phyloP scores from a whole-genome alignment of 2,888 invertebrate genomes.

The Acleris sparsana region DNA sequence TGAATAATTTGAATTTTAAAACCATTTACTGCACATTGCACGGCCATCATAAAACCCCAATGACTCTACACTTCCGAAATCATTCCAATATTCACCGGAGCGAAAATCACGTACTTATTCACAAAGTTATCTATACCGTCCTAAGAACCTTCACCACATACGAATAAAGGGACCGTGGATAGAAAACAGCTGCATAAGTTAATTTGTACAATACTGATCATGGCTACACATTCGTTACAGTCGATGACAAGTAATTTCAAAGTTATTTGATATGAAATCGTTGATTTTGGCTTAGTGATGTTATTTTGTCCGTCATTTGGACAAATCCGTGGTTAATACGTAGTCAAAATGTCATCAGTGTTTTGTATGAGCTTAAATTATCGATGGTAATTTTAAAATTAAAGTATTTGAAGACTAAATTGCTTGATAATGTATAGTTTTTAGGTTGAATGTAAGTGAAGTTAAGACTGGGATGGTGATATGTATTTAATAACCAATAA shows the following conservation, averaged over 20 bases:
- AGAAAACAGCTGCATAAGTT: slow-evolving; percentile 8
- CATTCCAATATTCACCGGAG: slow-evolving; percentile 19
- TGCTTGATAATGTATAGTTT: neutral
- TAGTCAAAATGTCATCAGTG: slow-evolving; percentile 13
- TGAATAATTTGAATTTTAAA: slow-evolving; percentile 7
- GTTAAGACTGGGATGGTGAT: too few species aligned
- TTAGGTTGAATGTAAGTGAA: too few species aligned
- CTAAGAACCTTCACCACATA: neutral
- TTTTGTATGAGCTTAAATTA: neutral
- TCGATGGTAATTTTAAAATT: neutral
- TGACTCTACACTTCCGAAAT: slow-evolving; percentile 14
- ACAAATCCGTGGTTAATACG: slow-evolving; percentile 6
- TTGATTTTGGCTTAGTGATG: slow-evolving; percentile 6
- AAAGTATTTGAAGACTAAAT: neutral
- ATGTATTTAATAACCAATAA: too few species aligned
- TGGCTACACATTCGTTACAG: slow-evolving; percentile 33
- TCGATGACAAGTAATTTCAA: slow-evolving; percentile 29
- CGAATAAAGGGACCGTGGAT: neutral
- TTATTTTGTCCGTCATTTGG: slow-evolving; percentile 4
- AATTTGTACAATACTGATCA: slow-evolving; percentile 25
- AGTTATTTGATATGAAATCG: slow-evolving; percentile 19
- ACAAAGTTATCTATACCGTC: slow-evolving; percentile 17
- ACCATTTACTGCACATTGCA: slow-evolving; percentile 11
- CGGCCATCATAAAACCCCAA: slow-evolving; percentile 10
- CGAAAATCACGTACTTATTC: slow-evolving; percentile 24